Percentiles rank a stretch among this genome's conserved stretches.
phyloP scores from a whole-genome alignment of 2,113 vertebrate species.

The Petaurus breviceps region DNA sequence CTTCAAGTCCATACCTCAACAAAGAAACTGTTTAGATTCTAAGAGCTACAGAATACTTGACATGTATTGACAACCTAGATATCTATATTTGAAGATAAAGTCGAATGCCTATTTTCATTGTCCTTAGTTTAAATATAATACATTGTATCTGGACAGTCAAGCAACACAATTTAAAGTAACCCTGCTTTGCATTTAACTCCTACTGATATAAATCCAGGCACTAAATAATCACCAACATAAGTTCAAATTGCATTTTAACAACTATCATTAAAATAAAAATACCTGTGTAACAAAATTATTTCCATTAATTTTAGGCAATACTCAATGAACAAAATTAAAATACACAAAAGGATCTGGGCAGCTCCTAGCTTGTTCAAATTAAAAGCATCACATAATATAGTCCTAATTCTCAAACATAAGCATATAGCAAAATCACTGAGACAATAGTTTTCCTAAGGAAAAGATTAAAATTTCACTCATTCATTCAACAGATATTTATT shows the following conservation, averaged over 20 bases:
- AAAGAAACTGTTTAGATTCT: background rate
- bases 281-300: constrained; percentile 18
- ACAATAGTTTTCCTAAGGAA: constrained; percentile 18
- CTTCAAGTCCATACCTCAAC: background rate
- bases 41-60: background rate
- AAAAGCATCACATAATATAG: constrained; percentile 1
- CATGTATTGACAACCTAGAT: background rate
- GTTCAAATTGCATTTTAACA: constrained; percentile 8
- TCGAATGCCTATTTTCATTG: background rate
- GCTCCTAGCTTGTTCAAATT: constrained; percentile 18
- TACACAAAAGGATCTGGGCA: background rate
- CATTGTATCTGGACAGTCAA: constrained; percentile 29
- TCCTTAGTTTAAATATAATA: constrained; percentile 32
- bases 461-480: constrained; percentile 34
- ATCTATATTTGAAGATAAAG: background rate
- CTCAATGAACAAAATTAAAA: constrained; percentile 33
- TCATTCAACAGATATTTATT: constrained; percentile 19
- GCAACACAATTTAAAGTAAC: constrained; percentile 27
- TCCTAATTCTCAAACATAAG: constrained; percentile 25
- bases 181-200: constrained; percentile 36
- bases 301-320: constrained; percentile 14
- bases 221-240: background rate
- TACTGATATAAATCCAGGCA: background rate
- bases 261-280: constrained; percentile 49
- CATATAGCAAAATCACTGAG: constrained; percentile 11